These are phyloP conservation scores for Turdus rufiventris DNA, from an alignment of 2,113 vertebrate genomes.

Conservation along the genomic window DNA sequence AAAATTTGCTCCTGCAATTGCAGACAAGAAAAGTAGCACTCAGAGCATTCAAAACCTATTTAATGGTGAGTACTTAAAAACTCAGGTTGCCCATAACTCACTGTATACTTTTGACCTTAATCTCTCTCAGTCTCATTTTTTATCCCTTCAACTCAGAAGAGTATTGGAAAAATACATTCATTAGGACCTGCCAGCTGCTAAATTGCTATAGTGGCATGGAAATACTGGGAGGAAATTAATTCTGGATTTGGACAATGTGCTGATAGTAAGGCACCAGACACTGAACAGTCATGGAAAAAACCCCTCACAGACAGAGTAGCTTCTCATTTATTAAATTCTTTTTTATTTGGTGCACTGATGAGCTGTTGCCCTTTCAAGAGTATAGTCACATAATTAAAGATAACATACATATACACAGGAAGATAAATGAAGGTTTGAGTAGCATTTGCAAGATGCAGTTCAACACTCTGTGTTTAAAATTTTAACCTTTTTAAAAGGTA, in stretches of 20 bases:
- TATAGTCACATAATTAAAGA: neutral
- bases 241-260: neutral
- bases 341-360: neutral
- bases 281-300: neutral
- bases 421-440: neutral
- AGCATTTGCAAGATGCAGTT: neutral
- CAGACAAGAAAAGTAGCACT: neutral
- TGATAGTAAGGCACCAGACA: neutral
- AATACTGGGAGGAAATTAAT: neutral
- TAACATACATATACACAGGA: neutral
- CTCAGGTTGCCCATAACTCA: neutral
- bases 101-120: neutral
- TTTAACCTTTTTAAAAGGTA: neutral
- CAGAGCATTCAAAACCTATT: neutral
- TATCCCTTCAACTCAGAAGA: neutral
- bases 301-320: neutral
- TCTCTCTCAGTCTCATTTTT: neutral
- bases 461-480: neutral
- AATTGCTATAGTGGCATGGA: neutral
- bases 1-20: neutral
- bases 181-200: neutral
- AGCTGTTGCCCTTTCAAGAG: neutral
- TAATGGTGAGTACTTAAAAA: slow-evolving; percentile 14
- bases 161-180: slow-evolving; percentile 14
- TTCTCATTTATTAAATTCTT: neutral